Percentiles rank a stretch among this genome's conserved stretches.
These are phyloP conservation scores for Daubentonia madagascariensis DNA, from an alignment of 2,113 vertebrate genomes.

Conservation along the genomic window DNA sequence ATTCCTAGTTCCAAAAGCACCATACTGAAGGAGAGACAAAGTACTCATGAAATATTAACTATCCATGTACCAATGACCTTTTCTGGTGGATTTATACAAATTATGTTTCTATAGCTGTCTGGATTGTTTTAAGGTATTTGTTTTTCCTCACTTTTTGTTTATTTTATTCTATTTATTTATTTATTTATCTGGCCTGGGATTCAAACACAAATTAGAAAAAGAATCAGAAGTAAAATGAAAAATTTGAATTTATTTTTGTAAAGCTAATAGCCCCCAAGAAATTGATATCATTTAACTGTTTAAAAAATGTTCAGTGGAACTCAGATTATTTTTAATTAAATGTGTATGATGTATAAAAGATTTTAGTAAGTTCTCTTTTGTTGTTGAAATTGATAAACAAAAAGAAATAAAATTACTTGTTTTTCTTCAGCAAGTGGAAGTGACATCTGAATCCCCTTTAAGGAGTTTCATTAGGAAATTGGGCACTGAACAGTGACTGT, in stretches of 20 bases:
- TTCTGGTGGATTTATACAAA: background rate
- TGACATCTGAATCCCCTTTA: background rate
- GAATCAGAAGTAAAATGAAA: background rate
- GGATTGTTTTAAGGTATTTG: background rate
- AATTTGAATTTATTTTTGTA: background rate
- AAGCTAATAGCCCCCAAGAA: background rate
- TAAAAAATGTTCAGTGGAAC: background rate
- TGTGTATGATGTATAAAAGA: background rate
- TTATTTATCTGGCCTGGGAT: background rate
- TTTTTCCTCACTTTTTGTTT: background rate
- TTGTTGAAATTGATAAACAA: background rate
- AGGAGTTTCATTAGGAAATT: background rate
- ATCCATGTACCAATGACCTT: background rate
- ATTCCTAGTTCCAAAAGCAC: background rate
- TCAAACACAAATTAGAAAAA: background rate
- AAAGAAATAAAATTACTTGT: background rate
- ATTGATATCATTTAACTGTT: background rate
- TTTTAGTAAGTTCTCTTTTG: background rate
- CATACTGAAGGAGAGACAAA: background rate
- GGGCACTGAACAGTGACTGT: background rate
- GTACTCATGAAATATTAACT: background rate
- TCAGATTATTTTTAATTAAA: background rate
- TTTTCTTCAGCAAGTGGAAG: background rate
- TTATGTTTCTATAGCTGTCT: background rate
- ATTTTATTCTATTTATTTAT: background rate